Conservation (phyloP, 2,888 invertebrate species). For the Pimpla rufipes region DNA sequence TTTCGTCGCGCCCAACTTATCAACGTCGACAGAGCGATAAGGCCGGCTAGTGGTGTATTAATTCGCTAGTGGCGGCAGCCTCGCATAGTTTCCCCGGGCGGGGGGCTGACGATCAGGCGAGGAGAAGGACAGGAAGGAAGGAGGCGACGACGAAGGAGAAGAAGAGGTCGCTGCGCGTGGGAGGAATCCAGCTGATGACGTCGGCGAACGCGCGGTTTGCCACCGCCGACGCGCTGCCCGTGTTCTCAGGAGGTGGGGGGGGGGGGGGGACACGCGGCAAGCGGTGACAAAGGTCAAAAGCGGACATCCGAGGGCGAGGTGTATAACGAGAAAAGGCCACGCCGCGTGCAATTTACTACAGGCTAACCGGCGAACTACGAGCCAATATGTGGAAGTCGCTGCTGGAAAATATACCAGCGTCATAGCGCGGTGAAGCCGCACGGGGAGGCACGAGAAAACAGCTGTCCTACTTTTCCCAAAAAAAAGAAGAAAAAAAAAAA, state of each 20-base stretch:
- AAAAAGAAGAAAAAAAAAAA: background rate
- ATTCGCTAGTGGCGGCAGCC: background rate
- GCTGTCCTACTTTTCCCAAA: background rate
- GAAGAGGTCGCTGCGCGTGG: slow-evolving; percentile 27
- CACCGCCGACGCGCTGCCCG: background rate
- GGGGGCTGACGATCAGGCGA: background rate
- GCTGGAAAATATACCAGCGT: slow-evolving; percentile 8
- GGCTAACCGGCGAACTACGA: background rate
- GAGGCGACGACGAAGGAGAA: slow-evolving; percentile 3
- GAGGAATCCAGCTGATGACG: slow-evolving; percentile 24
- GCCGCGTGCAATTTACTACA: background rate
- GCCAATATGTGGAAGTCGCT: background rate
- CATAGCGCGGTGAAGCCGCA: background rate
- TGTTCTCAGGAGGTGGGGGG: background rate
- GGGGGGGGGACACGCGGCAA: background rate
- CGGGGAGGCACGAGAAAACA: background rate
- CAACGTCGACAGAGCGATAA: background rate
- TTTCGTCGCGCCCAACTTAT: background rate
- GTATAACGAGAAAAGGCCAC: background rate
- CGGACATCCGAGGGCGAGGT: background rate
- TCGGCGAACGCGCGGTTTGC: background rate
- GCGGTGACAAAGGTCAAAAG: slow-evolving; percentile 31
- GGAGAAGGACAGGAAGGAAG: slow-evolving; percentile 11
- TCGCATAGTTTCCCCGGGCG: background rate
- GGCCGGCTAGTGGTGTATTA: background rate